These are phyloP conservation scores for Haliclona indistincta DNA, from an alignment of 37 sponge, comb jelly and placozoan genomes.

Conservation along the genomic window DNA sequence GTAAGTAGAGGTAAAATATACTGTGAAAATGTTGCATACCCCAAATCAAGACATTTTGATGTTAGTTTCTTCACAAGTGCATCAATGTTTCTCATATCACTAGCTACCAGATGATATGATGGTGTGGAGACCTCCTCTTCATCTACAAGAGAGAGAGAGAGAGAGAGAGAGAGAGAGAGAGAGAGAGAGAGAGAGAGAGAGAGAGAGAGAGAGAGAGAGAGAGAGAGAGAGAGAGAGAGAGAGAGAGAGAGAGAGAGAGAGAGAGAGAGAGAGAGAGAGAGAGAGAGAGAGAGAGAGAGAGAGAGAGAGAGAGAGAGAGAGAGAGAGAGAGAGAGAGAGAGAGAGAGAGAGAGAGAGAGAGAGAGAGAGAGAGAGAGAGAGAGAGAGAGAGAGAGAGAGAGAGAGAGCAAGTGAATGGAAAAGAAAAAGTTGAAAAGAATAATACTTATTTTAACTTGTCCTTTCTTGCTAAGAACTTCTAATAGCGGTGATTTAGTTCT, in stretches of 20 bases:
- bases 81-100: conserved; percentile 61
- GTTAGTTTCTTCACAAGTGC: conserved; percentile 41
- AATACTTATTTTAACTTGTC: no score
- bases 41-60: conserved; percentile 41
- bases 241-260: background rate
- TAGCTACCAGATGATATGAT: conserved; percentile 62
- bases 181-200: background rate
- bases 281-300: background rate
- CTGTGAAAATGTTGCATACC: conserved; percentile 8
- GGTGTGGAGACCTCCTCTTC: no score
- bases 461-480: no score
- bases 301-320: background rate
- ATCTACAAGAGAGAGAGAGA: background rate
- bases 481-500: no score
- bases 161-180: background rate
- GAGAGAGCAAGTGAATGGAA: no score
- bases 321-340: background rate
- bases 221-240: background rate
- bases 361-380: background rate
- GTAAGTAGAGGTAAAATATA: conserved; percentile 1
- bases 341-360: background rate
- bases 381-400: conserved; percentile 6
- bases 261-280: background rate
- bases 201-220: background rate
- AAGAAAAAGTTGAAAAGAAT: background rate